Percentiles rank a stretch among this genome's conserved stretches.
phyloP scores from a whole-genome alignment of 2,113 vertebrate genomes.

The Tupaia tana region DNA sequence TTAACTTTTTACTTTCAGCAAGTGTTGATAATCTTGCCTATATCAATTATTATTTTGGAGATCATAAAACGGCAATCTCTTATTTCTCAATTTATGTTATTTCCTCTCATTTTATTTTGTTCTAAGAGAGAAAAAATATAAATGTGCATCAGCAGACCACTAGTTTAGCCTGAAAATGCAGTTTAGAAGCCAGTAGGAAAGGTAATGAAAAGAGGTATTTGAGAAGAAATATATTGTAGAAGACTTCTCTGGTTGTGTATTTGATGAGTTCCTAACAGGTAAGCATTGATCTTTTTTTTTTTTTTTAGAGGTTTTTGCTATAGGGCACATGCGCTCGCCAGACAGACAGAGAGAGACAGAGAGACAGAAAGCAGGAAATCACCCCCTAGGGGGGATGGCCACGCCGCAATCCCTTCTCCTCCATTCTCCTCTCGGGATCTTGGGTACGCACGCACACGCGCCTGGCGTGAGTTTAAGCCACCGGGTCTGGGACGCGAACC shows the following conservation, averaged over 20 bases:
- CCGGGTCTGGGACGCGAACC: too few species aligned
- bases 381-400: too few species aligned
- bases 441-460: too few species aligned
- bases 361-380: too few species aligned
- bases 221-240: neutral
- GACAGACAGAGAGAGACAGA: too few species aligned
- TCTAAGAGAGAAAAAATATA: neutral
- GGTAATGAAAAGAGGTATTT: neutral
- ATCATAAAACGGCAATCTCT: neutral
- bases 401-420: too few species aligned
- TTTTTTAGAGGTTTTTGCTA: too few species aligned
- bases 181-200: neutral
- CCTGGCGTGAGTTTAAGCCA: too few species aligned
- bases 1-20: neutral
- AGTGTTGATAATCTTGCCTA: neutral
- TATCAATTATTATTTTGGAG: neutral
- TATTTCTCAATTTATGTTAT: neutral
- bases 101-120: constrained; percentile 24
- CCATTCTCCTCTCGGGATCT: too few species aligned
- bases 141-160: neutral
- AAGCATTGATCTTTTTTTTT: neutral
- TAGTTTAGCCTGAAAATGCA: neutral
- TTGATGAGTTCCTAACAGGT: neutral
- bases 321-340: too few species aligned
- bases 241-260: neutral